A percentile compares a stretch with the other conserved stretches of the same genome.
Evolutionary conservation across 2,113 vertebrate genomes (phyloP).

Genomic region (Heterochromis multidens): DNA sequence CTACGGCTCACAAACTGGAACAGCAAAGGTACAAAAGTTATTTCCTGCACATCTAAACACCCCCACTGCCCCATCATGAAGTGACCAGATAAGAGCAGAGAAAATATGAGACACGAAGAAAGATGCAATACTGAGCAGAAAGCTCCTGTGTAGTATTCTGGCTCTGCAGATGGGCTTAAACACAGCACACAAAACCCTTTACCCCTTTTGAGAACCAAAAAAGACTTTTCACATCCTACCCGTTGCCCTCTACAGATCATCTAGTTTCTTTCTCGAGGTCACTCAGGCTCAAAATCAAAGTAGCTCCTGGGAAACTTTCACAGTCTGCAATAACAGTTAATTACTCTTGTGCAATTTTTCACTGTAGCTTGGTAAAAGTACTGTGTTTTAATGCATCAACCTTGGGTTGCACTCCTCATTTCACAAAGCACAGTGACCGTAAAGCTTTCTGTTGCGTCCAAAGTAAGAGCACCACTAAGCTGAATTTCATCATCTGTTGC

Average conservation of each 20-base stretch:
- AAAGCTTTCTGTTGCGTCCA: background rate
- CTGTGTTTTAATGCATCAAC: background rate
- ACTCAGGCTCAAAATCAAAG: too few relatives aligned
- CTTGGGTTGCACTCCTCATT: background rate
- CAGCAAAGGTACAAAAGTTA: slow-evolving; percentile 81
- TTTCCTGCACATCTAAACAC: background rate
- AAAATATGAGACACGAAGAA: background rate
- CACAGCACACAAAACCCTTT: background rate
- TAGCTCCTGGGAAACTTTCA: background rate
- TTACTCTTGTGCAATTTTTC: background rate
- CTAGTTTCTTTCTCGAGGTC: too few relatives aligned
- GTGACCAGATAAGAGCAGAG: background rate
- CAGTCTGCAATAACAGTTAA: background rate
- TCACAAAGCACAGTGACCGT: background rate
- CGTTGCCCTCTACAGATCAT: too few relatives aligned
- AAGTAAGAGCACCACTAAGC: background rate
- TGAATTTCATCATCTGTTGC: background rate
- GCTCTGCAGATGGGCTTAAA: background rate
- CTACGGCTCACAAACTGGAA: slow-evolving; percentile 92
- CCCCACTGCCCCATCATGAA: background rate
- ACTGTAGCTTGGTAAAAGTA: background rate
- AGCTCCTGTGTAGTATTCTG: background rate
- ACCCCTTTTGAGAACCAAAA: too few relatives aligned
- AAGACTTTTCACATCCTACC: too few relatives aligned
- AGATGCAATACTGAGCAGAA: background rate